Evolutionary conservation across 2,113 vertebrate genomes (phyloP).

Genomic region (Cichladusa arquata): DNA sequence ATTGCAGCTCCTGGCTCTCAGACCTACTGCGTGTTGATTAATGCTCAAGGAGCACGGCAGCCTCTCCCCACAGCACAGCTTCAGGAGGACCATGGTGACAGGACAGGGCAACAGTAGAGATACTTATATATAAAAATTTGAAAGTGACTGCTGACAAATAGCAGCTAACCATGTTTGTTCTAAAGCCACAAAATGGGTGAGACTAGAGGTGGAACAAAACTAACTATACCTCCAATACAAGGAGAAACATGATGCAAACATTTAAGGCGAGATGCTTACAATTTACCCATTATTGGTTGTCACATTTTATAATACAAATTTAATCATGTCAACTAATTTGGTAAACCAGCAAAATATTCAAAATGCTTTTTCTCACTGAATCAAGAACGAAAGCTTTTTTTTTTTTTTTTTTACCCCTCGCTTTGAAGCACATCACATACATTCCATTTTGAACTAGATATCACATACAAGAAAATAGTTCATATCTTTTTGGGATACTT

Average conservation of each 20-base stretch:
- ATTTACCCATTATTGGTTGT: background rate
- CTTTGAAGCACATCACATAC: background rate
- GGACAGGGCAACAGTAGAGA: background rate
- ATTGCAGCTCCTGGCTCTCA: background rate
- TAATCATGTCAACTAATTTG: background rate
- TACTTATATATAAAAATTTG: background rate
- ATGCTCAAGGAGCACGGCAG: background rate
- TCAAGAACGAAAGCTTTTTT: background rate
- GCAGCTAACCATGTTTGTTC: background rate
- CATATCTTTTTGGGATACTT: background rate
- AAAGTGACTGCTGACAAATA: background rate
- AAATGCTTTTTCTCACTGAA: background rate
- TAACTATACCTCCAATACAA: background rate
- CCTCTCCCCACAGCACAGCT: background rate
- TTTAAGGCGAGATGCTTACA: background rate
- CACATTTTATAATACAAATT: background rate
- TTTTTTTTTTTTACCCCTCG: no score
- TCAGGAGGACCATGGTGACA: background rate
- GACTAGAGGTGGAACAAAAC: background rate
- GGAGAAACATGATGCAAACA: background rate
- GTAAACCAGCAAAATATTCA: background rate
- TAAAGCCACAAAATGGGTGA: background rate
- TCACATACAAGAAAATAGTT: conserved; percentile 8
- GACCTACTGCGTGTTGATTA: background rate
- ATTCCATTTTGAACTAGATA: background rate